These are phyloP conservation scores for Petrolisthes cinctipes DNA, from an alignment of 2,888 invertebrate species.

Conservation along the genomic window DNA sequence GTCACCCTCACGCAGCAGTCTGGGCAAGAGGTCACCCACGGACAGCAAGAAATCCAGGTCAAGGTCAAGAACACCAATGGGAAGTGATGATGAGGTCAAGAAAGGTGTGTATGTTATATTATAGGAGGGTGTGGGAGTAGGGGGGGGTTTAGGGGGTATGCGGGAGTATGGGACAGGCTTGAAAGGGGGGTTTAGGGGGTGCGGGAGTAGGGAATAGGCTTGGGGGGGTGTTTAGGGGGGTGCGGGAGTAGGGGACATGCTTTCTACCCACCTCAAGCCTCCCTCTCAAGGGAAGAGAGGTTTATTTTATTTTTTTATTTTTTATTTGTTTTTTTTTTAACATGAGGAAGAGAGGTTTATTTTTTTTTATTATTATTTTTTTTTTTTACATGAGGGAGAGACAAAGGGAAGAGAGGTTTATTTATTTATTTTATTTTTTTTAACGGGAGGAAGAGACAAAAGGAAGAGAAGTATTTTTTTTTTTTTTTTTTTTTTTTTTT, in stretches of 20 bases:
- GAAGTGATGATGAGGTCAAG: constrained; percentile 28
- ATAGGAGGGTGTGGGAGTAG: background rate
- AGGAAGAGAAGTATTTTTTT: no score
- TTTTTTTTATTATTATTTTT: background rate
- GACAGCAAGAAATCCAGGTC: constrained; percentile 36
- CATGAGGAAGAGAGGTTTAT: no score
- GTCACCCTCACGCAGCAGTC: constrained; percentile 38
- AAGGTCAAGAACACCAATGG: constrained; percentile 33
- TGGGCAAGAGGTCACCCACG: constrained; percentile 37
- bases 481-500: background rate
- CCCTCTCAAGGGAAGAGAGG: background rate
- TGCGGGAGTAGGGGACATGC: no score
- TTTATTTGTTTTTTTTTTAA: no score
- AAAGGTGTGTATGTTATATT: constrained; percentile 16
- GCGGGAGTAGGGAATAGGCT: no score
- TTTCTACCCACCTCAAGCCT: no score
- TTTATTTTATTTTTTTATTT: background rate
- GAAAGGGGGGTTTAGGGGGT: no score
- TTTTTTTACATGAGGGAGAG: background rate
- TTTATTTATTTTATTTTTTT: no score
- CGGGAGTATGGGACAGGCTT: no score
- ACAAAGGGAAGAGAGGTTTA: background rate
- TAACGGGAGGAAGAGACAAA: no score
- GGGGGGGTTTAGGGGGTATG: no score
- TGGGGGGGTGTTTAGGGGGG: no score